Base-by-base conservation (phyloP, 2,888 invertebrate species). In the Microplitis manilae region DNA sequence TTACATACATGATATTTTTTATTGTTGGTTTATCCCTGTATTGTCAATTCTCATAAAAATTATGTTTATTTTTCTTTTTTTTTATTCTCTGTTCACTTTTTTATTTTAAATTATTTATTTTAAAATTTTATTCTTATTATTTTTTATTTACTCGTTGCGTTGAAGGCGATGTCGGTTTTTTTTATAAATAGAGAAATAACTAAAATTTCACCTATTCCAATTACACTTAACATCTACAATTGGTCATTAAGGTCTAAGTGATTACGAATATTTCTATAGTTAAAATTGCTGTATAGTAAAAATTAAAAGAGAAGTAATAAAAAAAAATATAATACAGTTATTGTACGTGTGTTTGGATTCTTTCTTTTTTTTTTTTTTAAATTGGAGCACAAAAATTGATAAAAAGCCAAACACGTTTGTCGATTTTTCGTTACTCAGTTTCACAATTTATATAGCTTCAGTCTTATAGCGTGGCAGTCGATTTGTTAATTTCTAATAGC, bases 21-120 rank as follows among this genome's bases (percentile, higher is more conserved):
- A 89, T 90, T 90, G 90, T 90, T 89, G 89, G 86, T 88, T 88
- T 87, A 87, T 90, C 89, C 90, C 89, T 89, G 90, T 90, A 90
- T 90, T 90, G 90, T 90, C 90, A 87, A 87, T 89, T 88, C 85
- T 86, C 83, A 82, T 81, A 79, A 81, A 82, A 80, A 79, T 79
- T 64, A 77, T 77, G 15, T 73, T 65, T 20, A 20, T 20, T 20
- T 20, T 20, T 20, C 20, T 30, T 38, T 65, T 77, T 39, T 71
- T 87, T 80, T 79, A 30, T 80, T 78, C 78, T 77, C 59, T 50
- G 20, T 67, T 61, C 81, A 81, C 80, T 81, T 78, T 78, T 75
- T 9, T 77, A 74, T 76, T 61, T 81, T 79, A 80, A 83, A 82
- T 80, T 81, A 77, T 77, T 77, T 68, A 62, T 76, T 74, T 60